These are phyloP conservation scores for Heliconius congener DNA, from an alignment of 1,140 invertebrate genomes.

Conservation along the genomic window DNA sequence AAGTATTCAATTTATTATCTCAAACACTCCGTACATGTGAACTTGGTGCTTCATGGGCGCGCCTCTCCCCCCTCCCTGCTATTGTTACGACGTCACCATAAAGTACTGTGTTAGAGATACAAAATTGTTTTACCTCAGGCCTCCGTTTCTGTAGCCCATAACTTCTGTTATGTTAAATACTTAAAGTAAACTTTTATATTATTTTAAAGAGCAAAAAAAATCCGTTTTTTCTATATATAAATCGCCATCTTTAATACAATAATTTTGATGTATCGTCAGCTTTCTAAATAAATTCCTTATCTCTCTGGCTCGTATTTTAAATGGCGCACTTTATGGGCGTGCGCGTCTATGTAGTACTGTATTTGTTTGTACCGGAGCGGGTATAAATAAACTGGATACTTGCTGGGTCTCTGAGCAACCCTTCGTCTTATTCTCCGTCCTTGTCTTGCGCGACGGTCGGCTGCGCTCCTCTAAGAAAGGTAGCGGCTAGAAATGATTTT, in stretches of 20 bases:
- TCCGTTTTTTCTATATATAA: constrained; percentile 69
- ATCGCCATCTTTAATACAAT: constrained; percentile 2
- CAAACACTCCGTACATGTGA: constrained; percentile 56
- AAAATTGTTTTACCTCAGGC: constrained; percentile 75
- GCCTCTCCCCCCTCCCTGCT: constrained; percentile 78
- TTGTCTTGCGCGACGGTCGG: constrained; percentile 78
- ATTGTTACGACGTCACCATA: constrained; percentile 80
- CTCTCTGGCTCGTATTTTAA: constrained; percentile 80
- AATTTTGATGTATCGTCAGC: not conserved
- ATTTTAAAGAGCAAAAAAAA: constrained; percentile 64
- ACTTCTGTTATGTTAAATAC: constrained; percentile 36
- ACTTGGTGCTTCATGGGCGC: constrained; percentile 75
- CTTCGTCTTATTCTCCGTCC: constrained; percentile 82
- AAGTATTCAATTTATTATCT: constrained; percentile 78
- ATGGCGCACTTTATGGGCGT: constrained; percentile 79
- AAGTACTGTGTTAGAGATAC: constrained; percentile 65
- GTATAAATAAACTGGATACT: constrained; percentile 67
- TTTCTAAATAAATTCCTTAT: constrained; percentile 75
- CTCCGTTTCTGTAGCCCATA: constrained; percentile 54
- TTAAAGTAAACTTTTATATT: constrained; percentile 42
- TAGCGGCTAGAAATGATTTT: constrained; percentile 17
- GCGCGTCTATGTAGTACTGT: constrained; percentile 69
- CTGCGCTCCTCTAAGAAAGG: constrained; percentile 70
- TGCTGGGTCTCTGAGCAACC: constrained; percentile 79
- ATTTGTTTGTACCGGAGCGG: constrained; percentile 47